Evolutionary conservation across 2,888 invertebrate genomes (phyloP), one percentile per base, ranked within the genome.

Genomic region (Ypsolopha scabrella): DNA sequence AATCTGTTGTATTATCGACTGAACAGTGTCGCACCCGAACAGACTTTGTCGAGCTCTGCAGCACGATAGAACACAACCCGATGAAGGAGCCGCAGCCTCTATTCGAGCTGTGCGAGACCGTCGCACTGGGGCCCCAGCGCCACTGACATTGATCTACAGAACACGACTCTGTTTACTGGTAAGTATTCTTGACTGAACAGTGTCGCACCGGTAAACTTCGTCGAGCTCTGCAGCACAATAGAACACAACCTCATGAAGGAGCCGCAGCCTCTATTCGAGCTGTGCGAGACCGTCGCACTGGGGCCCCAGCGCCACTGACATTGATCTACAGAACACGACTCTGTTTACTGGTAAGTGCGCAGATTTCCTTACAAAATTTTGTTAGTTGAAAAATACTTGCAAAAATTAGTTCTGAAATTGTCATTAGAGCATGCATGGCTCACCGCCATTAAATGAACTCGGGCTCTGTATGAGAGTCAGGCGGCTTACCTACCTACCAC

Each of bases 161-260:
- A 80, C 54, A 79, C 79, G 10, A 62, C 73, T 34, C 61, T 85
- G 41, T 85, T 85, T 57, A 70, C 75, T 53, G 85, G 85, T 83
- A 65, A 61, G 37, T 11, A 4, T 2, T 24, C 2, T 24, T 24
- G 24, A 24, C 24, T 24, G 24, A n/a, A n/a, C n/a, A n/a, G n/a
- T 97, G 97, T 77, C 90, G 91, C 63, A 94, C 93, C 1, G 93
- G 95, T 79, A 41, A 95, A 96, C 60, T 96, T 96, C 72, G 90
- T 92, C 62, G 89, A 91, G 52, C 81, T 96, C 58, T 94, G 95
- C 65, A 77, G 75, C 57, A 87, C 87, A 44, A 90, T 94, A 64
- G 88, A 91, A 71, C 88, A 88, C 50, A 89, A 91, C 55, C 79
- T 95, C 57, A 91, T 93, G 73, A 82, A 88, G 33, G 91, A 92